These are phyloP conservation scores for Blastobasis lacticolella DNA, from an alignment of 2,888 invertebrate species.

Conservation along the genomic window DNA sequence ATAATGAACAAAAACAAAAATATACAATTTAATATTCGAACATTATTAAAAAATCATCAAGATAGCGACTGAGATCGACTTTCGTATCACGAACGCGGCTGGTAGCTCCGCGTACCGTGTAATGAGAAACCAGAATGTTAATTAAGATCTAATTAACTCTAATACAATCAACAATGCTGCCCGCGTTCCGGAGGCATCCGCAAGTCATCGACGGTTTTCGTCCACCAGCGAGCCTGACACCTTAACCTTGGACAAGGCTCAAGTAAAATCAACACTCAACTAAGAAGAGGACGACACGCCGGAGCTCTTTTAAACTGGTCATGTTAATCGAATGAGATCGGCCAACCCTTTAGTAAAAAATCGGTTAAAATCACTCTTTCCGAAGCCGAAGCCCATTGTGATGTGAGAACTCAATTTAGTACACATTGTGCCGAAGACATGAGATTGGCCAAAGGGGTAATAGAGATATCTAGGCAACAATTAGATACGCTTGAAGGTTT, in stretches of 20 bases:
- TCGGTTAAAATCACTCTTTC: conserved; percentile 61
- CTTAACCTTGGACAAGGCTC: conserved; percentile 36
- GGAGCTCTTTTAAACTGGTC: conserved; percentile 38
- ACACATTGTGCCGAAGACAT: conserved; percentile 44
- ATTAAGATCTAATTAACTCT: conserved; percentile 74
- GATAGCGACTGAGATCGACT: conserved; percentile 58
- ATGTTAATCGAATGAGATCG: conserved; percentile 68
- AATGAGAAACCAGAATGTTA: conserved; percentile 74
- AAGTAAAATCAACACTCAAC: conserved; percentile 15
- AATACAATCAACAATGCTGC: conserved; percentile 74
- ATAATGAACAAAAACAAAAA: conserved; percentile 34
- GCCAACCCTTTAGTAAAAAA: conserved; percentile 71
- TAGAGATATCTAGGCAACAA: conserved; percentile 47
- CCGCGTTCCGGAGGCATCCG: conserved; percentile 64
- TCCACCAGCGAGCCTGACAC: conserved; percentile 39
- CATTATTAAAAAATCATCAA: conserved; percentile 50
- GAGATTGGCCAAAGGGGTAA: conserved; percentile 48
- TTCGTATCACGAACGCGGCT: conserved; percentile 60
- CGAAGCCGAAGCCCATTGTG: conserved; percentile 56
- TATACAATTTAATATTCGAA: conserved; percentile 30
- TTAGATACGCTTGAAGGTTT: too few species aligned
- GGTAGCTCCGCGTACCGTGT: conserved; percentile 69
- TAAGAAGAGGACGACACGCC: conserved; percentile 15
- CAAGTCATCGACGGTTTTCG: conserved; percentile 64
- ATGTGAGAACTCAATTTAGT: conserved; percentile 72